Conservation (phyloP, 2,888 invertebrate species). For the Poecilus cupreus region DNA sequence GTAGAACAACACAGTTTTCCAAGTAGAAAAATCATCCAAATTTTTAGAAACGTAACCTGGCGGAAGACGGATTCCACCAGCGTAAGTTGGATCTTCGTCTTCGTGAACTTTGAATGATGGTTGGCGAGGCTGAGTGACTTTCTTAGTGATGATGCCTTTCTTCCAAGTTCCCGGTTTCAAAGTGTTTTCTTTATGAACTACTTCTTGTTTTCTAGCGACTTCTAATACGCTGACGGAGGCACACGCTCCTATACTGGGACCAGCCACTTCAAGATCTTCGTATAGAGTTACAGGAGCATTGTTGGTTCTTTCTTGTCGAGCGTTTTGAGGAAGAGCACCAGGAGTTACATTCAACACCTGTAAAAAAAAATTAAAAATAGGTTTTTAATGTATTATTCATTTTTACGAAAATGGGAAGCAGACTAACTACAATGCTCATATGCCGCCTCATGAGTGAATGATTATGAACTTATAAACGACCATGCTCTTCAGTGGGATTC, state of each 20-base stretch:
- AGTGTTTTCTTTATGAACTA: slow-evolving; percentile 81
- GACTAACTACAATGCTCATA: too few relatives aligned
- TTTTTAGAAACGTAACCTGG: slow-evolving; percentile 65
- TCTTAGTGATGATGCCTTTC: slow-evolving; percentile 66
- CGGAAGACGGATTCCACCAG: slow-evolving; percentile 63
- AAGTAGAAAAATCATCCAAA: slow-evolving; percentile 75
- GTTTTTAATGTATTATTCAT: too few relatives aligned
- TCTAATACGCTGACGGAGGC: slow-evolving; percentile 75
- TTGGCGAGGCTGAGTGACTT: slow-evolving; percentile 68
- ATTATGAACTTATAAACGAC: too few relatives aligned
- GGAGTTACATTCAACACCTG: slow-evolving; percentile 37
- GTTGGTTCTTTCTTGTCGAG: slow-evolving; percentile 61
- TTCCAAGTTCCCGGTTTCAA: slow-evolving; percentile 83
- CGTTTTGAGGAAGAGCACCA: neutral
- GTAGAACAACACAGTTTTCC: slow-evolving; percentile 76
- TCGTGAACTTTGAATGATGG: slow-evolving; percentile 79
- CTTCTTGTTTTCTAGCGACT: slow-evolving; percentile 74
- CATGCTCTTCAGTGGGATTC: too few relatives aligned
- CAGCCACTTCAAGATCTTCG: slow-evolving; percentile 69
- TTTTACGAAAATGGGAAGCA: too few relatives aligned
- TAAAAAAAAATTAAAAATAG: neutral
- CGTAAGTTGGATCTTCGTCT: slow-evolving; percentile 73
- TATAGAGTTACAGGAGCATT: slow-evolving; percentile 66
- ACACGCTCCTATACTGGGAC: slow-evolving; percentile 65
- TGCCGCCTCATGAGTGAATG: too few relatives aligned